These are phyloP conservation scores for Papilio glaucus DNA, from an alignment of 1,140 invertebrate genomes.

Conservation along the genomic window DNA sequence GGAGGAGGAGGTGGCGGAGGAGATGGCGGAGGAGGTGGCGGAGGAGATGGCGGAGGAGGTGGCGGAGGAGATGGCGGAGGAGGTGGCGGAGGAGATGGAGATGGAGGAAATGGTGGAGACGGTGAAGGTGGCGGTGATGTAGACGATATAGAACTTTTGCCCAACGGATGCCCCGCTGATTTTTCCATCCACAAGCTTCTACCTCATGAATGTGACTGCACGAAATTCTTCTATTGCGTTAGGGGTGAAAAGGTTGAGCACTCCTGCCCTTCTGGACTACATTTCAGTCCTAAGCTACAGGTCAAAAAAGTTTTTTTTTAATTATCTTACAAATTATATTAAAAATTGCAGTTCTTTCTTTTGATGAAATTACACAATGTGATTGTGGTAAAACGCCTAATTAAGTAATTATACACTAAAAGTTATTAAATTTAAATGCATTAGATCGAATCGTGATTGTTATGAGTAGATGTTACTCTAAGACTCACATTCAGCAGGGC, in stretches of 20 bases:
- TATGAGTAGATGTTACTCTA: no score
- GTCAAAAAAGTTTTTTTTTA: slow-evolving; percentile 35
- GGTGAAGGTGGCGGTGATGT: neutral
- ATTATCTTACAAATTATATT: neutral
- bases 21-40: neutral
- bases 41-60: slow-evolving; percentile 9
- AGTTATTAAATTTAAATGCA: no score
- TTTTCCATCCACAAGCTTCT: slow-evolving; percentile 54
- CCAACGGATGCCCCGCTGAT: slow-evolving; percentile 52
- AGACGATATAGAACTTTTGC: slow-evolving; percentile 66
- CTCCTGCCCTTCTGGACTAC: slow-evolving; percentile 43
- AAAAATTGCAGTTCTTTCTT: neutral
- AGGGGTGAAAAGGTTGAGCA: slow-evolving; percentile 49
- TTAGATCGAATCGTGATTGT: no score
- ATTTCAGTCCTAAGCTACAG: slow-evolving; percentile 50
- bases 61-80: slow-evolving; percentile 17
- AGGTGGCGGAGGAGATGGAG: neutral
- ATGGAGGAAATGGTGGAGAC: slow-evolving; percentile 18
- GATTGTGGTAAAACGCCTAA: no score
- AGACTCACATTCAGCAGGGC: no score
- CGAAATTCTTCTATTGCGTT: slow-evolving; percentile 69
- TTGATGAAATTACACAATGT: no score
- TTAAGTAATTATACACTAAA: no score
- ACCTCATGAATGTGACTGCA: slow-evolving; percentile 79
- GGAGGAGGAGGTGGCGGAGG: slow-evolving; percentile 1